These are phyloP conservation scores for Ibycter americanus DNA, from an alignment of 2,797 vertebrate genomes.

Conservation along the genomic window DNA sequence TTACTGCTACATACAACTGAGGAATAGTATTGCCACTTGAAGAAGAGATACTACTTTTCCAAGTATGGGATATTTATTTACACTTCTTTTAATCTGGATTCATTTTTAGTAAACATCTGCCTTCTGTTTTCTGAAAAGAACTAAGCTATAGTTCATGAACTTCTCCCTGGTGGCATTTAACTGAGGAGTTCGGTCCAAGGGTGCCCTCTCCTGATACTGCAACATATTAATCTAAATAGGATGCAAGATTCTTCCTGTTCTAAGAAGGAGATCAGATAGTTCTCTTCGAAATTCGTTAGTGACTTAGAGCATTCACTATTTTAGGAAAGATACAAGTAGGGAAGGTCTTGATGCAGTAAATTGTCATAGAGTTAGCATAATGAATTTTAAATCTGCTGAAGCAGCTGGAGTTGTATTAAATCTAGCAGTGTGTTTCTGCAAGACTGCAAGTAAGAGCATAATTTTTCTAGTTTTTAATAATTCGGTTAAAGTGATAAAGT, in stretches of 20 bases:
- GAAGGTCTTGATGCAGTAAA: background rate
- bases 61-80: background rate
- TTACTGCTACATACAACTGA: background rate
- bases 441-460: background rate
- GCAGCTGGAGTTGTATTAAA: background rate
- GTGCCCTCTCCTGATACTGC: slow-evolving; percentile 61
- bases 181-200: background rate
- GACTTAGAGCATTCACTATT: background rate
- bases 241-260: background rate
- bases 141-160: background rate
- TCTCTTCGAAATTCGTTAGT: background rate
- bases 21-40: background rate
- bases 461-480: background rate
- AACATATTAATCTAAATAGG: background rate
- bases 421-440: background rate
- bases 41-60: background rate
- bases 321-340: background rate
- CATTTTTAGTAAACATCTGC: background rate
- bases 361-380: background rate
- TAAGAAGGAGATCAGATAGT: background rate
- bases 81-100: background rate
- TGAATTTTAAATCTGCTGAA: background rate
- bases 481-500: background rate
- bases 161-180: background rate
- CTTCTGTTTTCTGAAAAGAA: background rate